These are phyloP conservation scores for Acomys russatus DNA, from an alignment of 2,797 vertebrate species.

Conservation along the genomic window DNA sequence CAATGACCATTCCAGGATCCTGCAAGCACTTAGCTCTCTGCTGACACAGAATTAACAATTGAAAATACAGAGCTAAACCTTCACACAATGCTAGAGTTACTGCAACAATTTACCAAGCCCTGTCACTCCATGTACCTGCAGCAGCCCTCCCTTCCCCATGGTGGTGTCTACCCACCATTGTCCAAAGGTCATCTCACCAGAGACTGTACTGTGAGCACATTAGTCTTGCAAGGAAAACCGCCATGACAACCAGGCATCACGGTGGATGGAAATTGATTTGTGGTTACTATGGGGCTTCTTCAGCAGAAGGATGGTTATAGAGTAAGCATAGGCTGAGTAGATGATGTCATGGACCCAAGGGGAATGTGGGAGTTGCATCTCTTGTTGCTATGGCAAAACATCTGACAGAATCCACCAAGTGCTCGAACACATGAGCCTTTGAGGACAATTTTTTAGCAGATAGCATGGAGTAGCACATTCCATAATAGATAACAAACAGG, in stretches of 20 bases:
- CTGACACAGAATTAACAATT: too few relatives aligned
- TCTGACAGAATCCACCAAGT: not conserved
- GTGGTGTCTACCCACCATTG: not conserved
- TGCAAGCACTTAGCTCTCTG: too few relatives aligned
- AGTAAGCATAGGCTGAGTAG: not conserved
- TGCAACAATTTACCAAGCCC: not conserved
- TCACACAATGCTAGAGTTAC: too few relatives aligned
- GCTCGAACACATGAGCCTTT: too few relatives aligned
- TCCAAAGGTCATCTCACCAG: not conserved
- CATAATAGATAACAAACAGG: not conserved
- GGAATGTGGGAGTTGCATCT: not conserved
- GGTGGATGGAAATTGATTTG: not conserved
- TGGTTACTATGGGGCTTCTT: not conserved
- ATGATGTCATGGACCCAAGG: not conserved
- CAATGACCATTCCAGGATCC: too few relatives aligned
- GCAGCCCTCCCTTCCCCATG: not conserved
- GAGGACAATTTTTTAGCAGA: not conserved
- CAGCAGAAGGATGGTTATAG: not conserved
- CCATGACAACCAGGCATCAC: not conserved
- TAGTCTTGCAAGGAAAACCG: not conserved
- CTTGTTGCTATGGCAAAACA: not conserved
- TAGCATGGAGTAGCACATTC: not conserved
- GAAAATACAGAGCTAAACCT: too few relatives aligned
- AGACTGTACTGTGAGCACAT: not conserved
- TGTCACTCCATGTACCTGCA: accelerated